These are phyloP conservation scores for Montifringilla adamsi DNA, from an alignment of 2,113 vertebrate genomes.

Conservation along the genomic window DNA sequence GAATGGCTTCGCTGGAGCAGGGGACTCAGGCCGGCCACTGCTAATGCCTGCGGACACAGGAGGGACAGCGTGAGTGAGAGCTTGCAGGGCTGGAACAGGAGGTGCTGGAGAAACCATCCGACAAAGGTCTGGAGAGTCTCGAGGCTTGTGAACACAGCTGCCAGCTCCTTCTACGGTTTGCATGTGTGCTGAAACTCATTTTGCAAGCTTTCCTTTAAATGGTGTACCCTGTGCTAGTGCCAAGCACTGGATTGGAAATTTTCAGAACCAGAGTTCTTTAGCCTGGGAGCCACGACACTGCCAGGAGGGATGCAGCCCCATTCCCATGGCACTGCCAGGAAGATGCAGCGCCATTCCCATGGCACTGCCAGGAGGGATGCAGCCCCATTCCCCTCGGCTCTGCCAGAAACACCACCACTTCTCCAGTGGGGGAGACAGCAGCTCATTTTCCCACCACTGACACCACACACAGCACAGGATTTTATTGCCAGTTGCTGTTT, in stretches of 20 bases:
- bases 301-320: neutral
- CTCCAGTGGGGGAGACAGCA: neutral
- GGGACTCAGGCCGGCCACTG: conserved; percentile 91
- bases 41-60: conserved; percentile 79
- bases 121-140: neutral
- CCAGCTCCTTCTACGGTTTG: neutral
- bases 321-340: too few relatives aligned
- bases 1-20: conserved; percentile 93
- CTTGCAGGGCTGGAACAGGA: neutral
- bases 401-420: neutral
- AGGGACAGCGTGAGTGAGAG: neutral
- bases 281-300: neutral
- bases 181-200: neutral
- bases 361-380: too few relatives aligned
- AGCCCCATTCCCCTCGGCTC: neutral
- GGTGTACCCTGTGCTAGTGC: neutral
- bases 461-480: neutral
- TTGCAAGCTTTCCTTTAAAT: neutral
- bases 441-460: neutral
- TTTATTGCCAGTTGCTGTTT: neutral
- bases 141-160: neutral
- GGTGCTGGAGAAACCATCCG: neutral
- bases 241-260: neutral
- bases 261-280: neutral
- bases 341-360: neutral